Base-by-base conservation (phyloP, 30 jellyfish, hydroid and myxozoan species). In the Aurelia sp. region DNA sequence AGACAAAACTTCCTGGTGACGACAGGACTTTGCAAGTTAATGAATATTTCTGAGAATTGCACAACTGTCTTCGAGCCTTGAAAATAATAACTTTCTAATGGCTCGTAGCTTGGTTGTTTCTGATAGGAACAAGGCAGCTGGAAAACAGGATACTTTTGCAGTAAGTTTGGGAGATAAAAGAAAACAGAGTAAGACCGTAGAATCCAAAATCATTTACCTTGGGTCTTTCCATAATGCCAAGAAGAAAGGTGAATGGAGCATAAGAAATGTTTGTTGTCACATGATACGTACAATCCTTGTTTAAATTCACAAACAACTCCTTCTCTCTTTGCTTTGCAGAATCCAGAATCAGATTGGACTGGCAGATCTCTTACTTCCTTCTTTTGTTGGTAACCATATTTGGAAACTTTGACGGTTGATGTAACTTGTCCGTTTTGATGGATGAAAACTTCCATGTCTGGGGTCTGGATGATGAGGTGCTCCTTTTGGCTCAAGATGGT, bases 221-320 rank as follows among this genome's bases (percentile, higher is more conserved):
- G 93, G 17, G 99, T 66, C 66, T 87, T 90, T 53, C 97, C 99
- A 69, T 78, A 95, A 69, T 90, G 91, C 98, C 94, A 90, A 52
- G 97, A 74, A 13, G 95, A 73, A 53, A 95, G 63, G 47, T 74
- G 50, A 84, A 95, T 75, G 4, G 98, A 68, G 88, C 98, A 83
- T 71, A 90, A 12, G 87, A 83, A 90, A 82, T 87, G 85, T 59
- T 79, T 85, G 79, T 76, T 74, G 86, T 90, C 91, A 63, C 97
- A 97, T 13, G 51, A 40, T 22, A 94, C 96, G 6, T 17, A 33
- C 66, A 95, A 13, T 66, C 96, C 96, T 40, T 86, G 97, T 11
- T 66, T 74, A 80, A 95, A 90, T 30, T 81, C 85, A 67, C 99
- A 95, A 27, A 17, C 35, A n/a, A 95, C 84, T 11, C 70, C 81